Evolutionary conservation across 92 coral and sea anemone species (phyloP), one percentile per base, ranked within the genome.

Genomic region (Heliopora coerulea): DNA sequence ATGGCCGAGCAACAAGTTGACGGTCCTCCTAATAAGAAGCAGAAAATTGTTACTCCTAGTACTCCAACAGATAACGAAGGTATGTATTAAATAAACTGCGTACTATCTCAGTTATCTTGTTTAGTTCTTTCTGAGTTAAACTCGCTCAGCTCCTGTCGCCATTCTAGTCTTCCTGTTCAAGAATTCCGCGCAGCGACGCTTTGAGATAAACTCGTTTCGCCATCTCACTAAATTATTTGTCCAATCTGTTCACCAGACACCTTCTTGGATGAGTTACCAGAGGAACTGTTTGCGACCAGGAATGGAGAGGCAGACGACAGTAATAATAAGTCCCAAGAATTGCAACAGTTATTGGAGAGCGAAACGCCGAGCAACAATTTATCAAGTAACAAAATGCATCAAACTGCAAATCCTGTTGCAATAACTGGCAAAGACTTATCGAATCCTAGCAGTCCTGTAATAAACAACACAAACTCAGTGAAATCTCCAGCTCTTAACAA

Each of bases 1-100:
- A 93, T 93, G 99, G 99, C 99, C 91, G 99, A 95, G 89, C 99
- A 95, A 90, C 99, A 90, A 90, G 96, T 95, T 86, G 99, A 95
- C 88, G 99, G 99, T 73, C 99, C 99, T 83, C 99, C 96, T 80
- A 95, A 88, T 90, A 95, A 95, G 82, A 91, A 96, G 83, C 96
- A 78, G 79, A 95, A 90, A 85, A 74, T 95, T 82, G 91, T 87
- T 68, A 88, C 97, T 83, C 91, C 96, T 74, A 96, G 91, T 82
- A 95, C 99, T 62, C 99, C 99, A 82, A 95, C 99, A 59, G 99
- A 95, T 81, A 88, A 88, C 87, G 96, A 96, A 88, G 99, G 99
- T 95, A 79, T 84, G 89, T 83, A 44, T 21, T 34, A 40, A 56
- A 70, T 9, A 70, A 50, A 25, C 63, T 31, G 17, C 28, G 56